Evolutionary conservation across 2,888 invertebrate species (phyloP).

Genomic region (Dichetophora obliterata): DNA sequence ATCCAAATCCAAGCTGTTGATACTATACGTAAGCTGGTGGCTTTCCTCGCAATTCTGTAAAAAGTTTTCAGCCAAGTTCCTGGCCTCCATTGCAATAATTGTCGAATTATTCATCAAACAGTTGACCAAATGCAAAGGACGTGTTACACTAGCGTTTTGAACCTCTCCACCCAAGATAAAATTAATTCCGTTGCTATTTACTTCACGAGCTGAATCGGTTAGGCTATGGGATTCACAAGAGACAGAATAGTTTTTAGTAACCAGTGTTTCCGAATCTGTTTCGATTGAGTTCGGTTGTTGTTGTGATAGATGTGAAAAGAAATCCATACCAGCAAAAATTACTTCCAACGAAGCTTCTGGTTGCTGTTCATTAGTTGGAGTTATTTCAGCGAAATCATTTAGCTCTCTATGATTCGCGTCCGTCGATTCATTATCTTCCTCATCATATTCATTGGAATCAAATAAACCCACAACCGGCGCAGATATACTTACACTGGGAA

Average conservation of each 20-base stretch:
- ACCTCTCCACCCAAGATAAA: conserved; percentile 67
- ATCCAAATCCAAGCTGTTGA: conserved; percentile 80
- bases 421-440: conserved; percentile 54
- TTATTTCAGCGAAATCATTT: conserved; percentile 61
- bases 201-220: background rate
- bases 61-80: conserved; percentile 76
- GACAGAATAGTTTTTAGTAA: conserved; percentile 19
- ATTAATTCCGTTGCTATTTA: conserved; percentile 52
- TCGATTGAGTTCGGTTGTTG: conserved; percentile 59
- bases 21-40: conserved; percentile 73
- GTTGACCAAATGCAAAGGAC: conserved; percentile 68
- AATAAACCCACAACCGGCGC: conserved; percentile 80
- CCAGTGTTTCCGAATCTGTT: conserved; percentile 61
- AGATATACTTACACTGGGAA: conserved; percentile 84
- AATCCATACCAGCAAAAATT: conserved; percentile 29
- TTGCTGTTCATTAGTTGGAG: conserved; percentile 63
- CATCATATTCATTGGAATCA: conserved; percentile 71
- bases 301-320: conserved; percentile 44
- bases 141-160: conserved; percentile 55
- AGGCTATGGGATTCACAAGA: background rate
- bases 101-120: conserved; percentile 78
- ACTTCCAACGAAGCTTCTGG: conserved; percentile 47
- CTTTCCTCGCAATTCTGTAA: conserved; percentile 54
- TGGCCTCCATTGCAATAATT: conserved; percentile 81
- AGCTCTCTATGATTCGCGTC: conserved; percentile 54